These are phyloP conservation scores for Diplodus puntazzo DNA, from an alignment of 2,797 vertebrate species.

Conservation along the genomic window DNA sequence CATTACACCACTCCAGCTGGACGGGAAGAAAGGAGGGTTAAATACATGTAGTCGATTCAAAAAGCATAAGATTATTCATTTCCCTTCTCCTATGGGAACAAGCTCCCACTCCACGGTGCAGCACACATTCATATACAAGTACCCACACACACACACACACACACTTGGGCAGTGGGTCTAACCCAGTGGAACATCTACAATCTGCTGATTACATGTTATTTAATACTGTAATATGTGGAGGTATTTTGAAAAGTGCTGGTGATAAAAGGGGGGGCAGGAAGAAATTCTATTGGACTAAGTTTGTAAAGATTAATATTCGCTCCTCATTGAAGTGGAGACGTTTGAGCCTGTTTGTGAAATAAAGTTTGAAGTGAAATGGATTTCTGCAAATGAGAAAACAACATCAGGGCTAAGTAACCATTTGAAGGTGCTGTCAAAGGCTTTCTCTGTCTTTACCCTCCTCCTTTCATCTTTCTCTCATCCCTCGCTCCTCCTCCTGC, in stretches of 20 bases:
- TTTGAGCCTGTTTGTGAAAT: slow-evolving; percentile 38
- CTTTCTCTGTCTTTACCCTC: slow-evolving; percentile 66
- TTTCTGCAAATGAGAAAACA: slow-evolving; percentile 74
- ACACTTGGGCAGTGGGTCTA: slow-evolving; percentile 10
- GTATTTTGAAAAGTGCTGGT: slow-evolving; percentile 31
- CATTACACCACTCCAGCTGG: slow-evolving; percentile 52
- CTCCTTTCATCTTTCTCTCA: slow-evolving; percentile 74
- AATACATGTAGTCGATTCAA: slow-evolving; percentile 57
- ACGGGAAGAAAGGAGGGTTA: slow-evolving; percentile 50
- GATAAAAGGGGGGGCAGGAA: slow-evolving; percentile 32
- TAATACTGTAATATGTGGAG: slow-evolving; percentile 48
- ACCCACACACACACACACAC: slow-evolving; percentile 1
- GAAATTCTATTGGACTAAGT: slow-evolving; percentile 17
- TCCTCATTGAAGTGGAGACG: slow-evolving; percentile 19
- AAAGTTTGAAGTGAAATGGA: slow-evolving; percentile 63
- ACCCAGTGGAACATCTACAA: slow-evolving; percentile 15
- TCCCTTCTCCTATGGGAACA: slow-evolving; percentile 60
- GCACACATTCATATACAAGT: slow-evolving; percentile 10
- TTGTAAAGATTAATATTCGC: slow-evolving; percentile 18
- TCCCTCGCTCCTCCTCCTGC: slow-evolving; percentile 58
- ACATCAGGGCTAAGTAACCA: slow-evolving; percentile 72
- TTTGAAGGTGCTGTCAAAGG: slow-evolving; percentile 81
- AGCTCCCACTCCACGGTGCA: slow-evolving; percentile 28
- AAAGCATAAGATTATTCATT: slow-evolving; percentile 74
- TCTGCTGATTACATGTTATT: slow-evolving; percentile 49